Evolutionary conservation across 2,797 vertebrate genomes (phyloP).

Genomic region (Epinephelus malabaricus): DNA sequence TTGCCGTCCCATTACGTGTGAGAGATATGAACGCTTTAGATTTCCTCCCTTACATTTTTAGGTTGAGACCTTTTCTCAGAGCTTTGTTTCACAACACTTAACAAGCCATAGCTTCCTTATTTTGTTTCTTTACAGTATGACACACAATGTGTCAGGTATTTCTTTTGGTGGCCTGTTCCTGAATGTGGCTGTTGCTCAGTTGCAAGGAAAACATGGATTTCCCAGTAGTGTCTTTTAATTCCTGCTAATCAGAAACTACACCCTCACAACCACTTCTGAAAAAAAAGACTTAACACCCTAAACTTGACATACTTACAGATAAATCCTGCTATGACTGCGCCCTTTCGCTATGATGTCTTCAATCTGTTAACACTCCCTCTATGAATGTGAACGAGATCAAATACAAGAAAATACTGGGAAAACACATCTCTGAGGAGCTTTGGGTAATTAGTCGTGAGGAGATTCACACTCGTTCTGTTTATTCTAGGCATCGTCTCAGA

Average conservation of each 20-base stretch:
- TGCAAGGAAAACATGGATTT: background rate
- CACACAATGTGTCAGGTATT: background rate
- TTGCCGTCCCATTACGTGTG: background rate
- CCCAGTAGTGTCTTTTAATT: background rate
- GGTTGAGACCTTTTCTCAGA: background rate
- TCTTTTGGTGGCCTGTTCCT: no score
- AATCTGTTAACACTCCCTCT: background rate
- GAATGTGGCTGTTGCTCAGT: background rate
- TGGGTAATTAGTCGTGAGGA: background rate
- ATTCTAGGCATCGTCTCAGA: background rate
- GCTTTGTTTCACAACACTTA: background rate
- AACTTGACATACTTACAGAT: background rate
- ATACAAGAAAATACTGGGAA: background rate
- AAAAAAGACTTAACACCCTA: background rate
- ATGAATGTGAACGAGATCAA: background rate
- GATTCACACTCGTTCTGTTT: background rate
- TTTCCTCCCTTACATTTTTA: background rate
- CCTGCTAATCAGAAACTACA: background rate
- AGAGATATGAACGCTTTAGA: background rate
- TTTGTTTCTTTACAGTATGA: background rate
- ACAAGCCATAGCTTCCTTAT: background rate
- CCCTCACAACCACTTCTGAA: background rate
- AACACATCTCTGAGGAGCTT: background rate
- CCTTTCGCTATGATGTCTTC: background rate
- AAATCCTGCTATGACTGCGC: background rate